These are phyloP conservation scores for Brachypodius melanocephalos DNA, from an alignment of 2,113 vertebrate species.

Conservation along the genomic window DNA sequence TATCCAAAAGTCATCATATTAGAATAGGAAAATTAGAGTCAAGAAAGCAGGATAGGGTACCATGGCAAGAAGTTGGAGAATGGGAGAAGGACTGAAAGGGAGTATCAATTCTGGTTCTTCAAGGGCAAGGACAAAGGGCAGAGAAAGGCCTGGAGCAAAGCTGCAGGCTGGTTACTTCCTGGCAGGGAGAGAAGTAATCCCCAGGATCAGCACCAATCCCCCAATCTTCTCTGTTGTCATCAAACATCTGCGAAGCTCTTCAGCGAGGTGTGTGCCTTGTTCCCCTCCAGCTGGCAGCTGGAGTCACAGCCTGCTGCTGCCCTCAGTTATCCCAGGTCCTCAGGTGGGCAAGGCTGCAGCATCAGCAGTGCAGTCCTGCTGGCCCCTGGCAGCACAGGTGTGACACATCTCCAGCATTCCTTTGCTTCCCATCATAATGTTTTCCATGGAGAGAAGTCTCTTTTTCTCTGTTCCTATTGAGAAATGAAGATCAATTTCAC, in stretches of 20 bases:
- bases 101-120: not conserved
- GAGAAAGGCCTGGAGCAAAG: not conserved
- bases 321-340: rapidly evolving
- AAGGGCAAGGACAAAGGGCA: not conserved
- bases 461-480: not conserved
- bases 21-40: not conserved
- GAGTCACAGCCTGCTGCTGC: rapidly evolving
- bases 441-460: not conserved
- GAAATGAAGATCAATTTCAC: not conserved
- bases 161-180: not conserved
- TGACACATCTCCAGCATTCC: rapidly evolving
- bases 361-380: not conserved
- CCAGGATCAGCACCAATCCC: rapidly evolving
- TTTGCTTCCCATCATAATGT: not conserved
- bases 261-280: not conserved
- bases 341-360: not conserved
- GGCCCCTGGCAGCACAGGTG: not conserved
- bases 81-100: not conserved
- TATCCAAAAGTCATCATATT: not conserved
- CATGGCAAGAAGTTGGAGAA: not conserved
- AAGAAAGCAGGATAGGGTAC: rapidly evolving
- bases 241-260: not conserved
- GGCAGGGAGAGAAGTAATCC: not conserved
- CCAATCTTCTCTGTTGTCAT: not conserved
- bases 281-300: not conserved